Base-by-base conservation (phyloP, 2,888 invertebrate species). In the Sesia bembeciformis region DNA sequence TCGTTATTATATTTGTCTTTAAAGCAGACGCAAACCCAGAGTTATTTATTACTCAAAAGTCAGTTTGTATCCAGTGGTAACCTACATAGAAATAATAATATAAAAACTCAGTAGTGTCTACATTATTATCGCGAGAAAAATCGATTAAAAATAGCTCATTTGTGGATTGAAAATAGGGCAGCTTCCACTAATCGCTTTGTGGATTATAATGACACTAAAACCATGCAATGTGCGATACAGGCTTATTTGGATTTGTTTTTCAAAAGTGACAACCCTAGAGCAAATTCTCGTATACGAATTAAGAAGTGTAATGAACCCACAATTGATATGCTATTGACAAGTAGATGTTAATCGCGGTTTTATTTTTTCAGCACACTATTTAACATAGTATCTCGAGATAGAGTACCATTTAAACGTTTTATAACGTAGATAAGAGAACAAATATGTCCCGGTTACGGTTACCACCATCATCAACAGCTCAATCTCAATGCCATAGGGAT, bases 241-340 rank as follows among this genome's bases (percentile, higher is more conserved):
- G 23, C 23, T 23, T 46, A 8, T 46, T 46, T 3, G 3, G 3
- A 7, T 23, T 3, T 46, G n/a, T 8, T 43, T 43, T 43, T 43
- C 6, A 8, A 50, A 39, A 23, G 50, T 7, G 50, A 39, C 50
- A 50, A 38, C 46, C 46, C 46, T 43, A 43, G 8, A 23, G 42
- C 7, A 7, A 3, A 42, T 3, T 5, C 42, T 6, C 49, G 7
- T 8, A 39, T 3, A 8, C 4, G 65, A 64, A 58, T 74, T 70
- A 65, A 64, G 58, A 63, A 71, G 73, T 69, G 66, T 67, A 72
- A 64, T 69, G 76, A 78, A 71, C 74, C 64, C 61, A 43, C 57
- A 58, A 63, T 50, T 50, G 50, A 50, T 39, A 50, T 39, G 23
- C 50, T 50, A 50, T 50, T 64, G 54, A 56, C 54, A 58, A 43